Base-by-base conservation (phyloP, 2,888 invertebrate species). In the Campoplex capitator region DNA sequence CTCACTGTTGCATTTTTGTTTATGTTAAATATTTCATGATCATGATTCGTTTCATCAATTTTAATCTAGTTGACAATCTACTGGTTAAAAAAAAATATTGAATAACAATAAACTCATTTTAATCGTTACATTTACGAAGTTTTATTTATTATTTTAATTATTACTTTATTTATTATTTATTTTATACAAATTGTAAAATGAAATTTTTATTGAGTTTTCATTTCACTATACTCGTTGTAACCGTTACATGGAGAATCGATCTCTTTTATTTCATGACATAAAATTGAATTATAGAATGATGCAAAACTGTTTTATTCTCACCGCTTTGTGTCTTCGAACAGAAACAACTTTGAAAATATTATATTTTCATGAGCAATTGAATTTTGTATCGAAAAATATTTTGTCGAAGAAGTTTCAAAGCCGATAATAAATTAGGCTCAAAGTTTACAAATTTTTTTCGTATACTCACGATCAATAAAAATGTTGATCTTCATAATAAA, bases 391-490 rank as follows among this genome's bases (percentile, higher is more conserved):
- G 13, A 1, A 11, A 6, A 70, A 16, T 45, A 13, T 65, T 58
- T 35, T 9, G 54, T 11, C 65, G 74, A 54, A 7, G 35, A n/a
- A 45, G 32, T 48, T 13, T 23, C 42, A 7, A 54, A 67, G 23
- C 32, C 32, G 1, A n/a, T 11, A 56, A 32, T 6, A 38, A 65
- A 11, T 8, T 32, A 7, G 42, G 32, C 32, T 62, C 0, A 62
- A 16, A 32, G 45, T 28, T 13, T 13, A 13, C 1, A 67, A 11
- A 9, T n/a, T 38, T 62, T 32, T 18, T n/a, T 28, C 16, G 38
- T 58, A 4, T 84, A 86, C 84, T 81, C 68, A 84, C 84, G 68
- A 78, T 74, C 28, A n/a, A 73, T 81, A 6, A 45, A 8, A 48
- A 58, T 48, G 35, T 70, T 54, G 76, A 76, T 58, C 42, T 70